Conservation (phyloP, 2,888 invertebrate species). For the Cheilosia urbana region DNA sequence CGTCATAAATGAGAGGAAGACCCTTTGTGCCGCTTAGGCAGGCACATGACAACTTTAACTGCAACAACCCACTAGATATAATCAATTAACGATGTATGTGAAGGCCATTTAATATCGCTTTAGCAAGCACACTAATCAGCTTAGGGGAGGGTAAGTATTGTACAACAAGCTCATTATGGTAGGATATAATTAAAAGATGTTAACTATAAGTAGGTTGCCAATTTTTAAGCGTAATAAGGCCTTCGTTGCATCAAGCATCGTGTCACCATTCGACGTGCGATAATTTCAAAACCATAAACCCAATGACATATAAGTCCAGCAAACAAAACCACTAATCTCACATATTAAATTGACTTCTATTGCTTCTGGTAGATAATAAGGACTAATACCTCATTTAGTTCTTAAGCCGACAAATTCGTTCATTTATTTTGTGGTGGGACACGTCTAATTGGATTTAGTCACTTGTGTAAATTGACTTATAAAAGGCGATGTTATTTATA, state of each 20-base stretch:
- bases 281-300: too few species aligned
- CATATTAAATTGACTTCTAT: background rate
- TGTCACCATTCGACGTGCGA: background rate
- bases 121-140: background rate
- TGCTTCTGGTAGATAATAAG: slow-evolving; percentile 13
- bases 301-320: background rate
- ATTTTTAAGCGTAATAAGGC: background rate
- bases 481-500: slow-evolving; percentile 26
- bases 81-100: background rate
- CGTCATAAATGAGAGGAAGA: too few species aligned
- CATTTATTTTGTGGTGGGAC: slow-evolving; percentile 1
- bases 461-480: slow-evolving; percentile 23
- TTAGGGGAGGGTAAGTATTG: background rate
- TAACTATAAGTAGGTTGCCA: background rate
- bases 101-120: background rate
- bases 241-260: background rate
- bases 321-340: background rate
- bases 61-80: background rate
- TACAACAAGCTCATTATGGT: background rate
- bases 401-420: slow-evolving; percentile 13
- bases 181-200: background rate
- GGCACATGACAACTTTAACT: background rate
- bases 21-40: background rate
- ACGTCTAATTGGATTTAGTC: slow-evolving; percentile 21
- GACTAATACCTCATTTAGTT: slow-evolving; percentile 21